phyloP scores from a whole-genome alignment of 2,113 vertebrate genomes.

The Equus quagga region DNA sequence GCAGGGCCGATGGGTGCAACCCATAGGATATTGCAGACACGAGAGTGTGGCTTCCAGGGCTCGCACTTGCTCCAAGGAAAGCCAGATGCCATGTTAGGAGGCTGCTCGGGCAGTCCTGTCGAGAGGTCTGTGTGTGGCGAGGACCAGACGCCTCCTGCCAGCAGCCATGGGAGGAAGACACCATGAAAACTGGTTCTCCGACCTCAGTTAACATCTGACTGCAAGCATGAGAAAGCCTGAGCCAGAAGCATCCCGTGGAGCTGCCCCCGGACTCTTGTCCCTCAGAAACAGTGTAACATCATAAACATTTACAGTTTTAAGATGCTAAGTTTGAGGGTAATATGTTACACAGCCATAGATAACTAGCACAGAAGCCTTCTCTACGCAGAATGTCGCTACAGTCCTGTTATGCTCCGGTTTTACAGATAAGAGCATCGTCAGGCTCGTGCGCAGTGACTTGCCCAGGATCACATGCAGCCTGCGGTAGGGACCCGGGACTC shows the following conservation, averaged over 20 bases:
- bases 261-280: background rate
- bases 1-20: accelerated
- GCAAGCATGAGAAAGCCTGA: background rate
- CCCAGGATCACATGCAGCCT: background rate
- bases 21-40: background rate
- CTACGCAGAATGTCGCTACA: accelerated
- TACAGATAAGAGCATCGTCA: background rate
- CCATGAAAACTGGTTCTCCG: background rate
- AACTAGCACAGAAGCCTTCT: background rate
- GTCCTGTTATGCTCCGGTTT: background rate
- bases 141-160: background rate
- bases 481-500: background rate
- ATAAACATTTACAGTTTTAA: too few species aligned
- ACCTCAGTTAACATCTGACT: too few species aligned
- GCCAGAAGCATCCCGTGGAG: accelerated
- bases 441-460: background rate
- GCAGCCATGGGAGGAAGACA: background rate
- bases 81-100: too few species aligned
- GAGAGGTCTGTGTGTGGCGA: background rate
- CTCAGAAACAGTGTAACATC: background rate
- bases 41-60: background rate
- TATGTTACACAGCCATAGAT: background rate
- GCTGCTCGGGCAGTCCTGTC: accelerated
- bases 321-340: background rate
- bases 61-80: background rate